These are phyloP conservation scores for Apamea epomidion DNA, from an alignment of 2,888 invertebrate species.

Conservation along the genomic window DNA sequence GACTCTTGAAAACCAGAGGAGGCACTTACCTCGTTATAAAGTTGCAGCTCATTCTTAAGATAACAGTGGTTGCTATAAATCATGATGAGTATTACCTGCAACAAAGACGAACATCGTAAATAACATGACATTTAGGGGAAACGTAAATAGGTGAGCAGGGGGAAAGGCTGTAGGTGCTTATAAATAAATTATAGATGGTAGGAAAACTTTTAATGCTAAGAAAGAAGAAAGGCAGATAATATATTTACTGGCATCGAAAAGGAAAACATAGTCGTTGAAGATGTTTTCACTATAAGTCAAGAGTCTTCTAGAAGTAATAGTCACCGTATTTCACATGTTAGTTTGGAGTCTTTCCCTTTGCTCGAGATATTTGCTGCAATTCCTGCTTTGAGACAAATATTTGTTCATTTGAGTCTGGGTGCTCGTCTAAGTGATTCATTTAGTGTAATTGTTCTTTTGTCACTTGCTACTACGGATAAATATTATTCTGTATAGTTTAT, in stretches of 20 bases:
- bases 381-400: slow-evolving; percentile 31
- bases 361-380: slow-evolving; percentile 30
- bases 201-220: slow-evolving; percentile 10
- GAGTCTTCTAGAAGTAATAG: slow-evolving; percentile 28
- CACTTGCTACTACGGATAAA: neutral
- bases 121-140: slow-evolving; percentile 62
- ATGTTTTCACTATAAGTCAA: neutral
- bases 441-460: neutral
- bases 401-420: slow-evolving; percentile 18
- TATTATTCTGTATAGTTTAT: neutral
- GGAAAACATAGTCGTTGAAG: neutral
- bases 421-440: slow-evolving; percentile 8
- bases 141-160: slow-evolving; percentile 36
- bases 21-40: slow-evolving; percentile 48
- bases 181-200: slow-evolving; percentile 25
- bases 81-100: slow-evolving; percentile 68
- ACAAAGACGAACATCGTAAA: slow-evolving; percentile 68
- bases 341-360: slow-evolving; percentile 28
- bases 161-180: slow-evolving; percentile 8
- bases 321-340: slow-evolving; percentile 27
- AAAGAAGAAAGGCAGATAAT: neutral
- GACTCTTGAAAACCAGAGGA: slow-evolving; percentile 11
- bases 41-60: slow-evolving; percentile 48
- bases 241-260: slow-evolving; percentile 1
- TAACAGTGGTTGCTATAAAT: slow-evolving; percentile 67